A percentile compares a stretch with the other conserved stretches of the same genome.
phyloP scores from a whole-genome alignment of 1,140 invertebrate species.

The Drosophila virilis region DNA sequence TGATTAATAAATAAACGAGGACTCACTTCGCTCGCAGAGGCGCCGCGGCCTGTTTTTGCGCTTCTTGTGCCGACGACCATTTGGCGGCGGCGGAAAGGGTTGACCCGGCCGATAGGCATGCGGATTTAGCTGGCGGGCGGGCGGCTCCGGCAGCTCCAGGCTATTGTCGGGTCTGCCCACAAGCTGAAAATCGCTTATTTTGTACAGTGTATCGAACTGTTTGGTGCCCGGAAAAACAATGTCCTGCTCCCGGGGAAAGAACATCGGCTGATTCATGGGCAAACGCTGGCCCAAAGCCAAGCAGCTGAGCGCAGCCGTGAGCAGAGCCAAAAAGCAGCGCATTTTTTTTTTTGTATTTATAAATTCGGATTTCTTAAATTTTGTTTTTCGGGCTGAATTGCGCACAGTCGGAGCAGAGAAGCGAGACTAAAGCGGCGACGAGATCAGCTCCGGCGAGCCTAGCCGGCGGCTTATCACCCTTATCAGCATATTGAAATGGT shows the following conservation, averaged over 20 bases:
- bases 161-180: neutral
- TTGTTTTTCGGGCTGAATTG: conserved; percentile 8
- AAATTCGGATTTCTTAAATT: neutral
- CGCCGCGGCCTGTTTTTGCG: conserved; percentile 33
- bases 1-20: neutral
- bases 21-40: conserved; percentile 72
- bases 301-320: conserved; percentile 27
- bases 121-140: conserved; percentile 1
- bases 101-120: conserved; percentile 46
- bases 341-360: conserved; percentile 22
- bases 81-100: conserved; percentile 61
- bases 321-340: conserved; percentile 11
- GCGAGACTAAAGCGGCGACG: conserved; percentile 50
- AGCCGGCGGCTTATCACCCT: conserved; percentile 23
- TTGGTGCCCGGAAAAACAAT: conserved; percentile 50
- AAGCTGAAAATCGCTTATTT: conserved; percentile 50
- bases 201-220: conserved; percentile 40
- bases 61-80: conserved; percentile 38
- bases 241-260: conserved; percentile 53
- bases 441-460: conserved; percentile 20
- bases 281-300: conserved; percentile 1
- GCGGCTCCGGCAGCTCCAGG: conserved; percentile 26
- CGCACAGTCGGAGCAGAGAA: conserved; percentile 44
- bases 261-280: conserved; percentile 11
- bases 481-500: conserved; percentile 43